phyloP scores from a whole-genome alignment of 2,888 invertebrate species.

The Drosophila monieri region DNA sequence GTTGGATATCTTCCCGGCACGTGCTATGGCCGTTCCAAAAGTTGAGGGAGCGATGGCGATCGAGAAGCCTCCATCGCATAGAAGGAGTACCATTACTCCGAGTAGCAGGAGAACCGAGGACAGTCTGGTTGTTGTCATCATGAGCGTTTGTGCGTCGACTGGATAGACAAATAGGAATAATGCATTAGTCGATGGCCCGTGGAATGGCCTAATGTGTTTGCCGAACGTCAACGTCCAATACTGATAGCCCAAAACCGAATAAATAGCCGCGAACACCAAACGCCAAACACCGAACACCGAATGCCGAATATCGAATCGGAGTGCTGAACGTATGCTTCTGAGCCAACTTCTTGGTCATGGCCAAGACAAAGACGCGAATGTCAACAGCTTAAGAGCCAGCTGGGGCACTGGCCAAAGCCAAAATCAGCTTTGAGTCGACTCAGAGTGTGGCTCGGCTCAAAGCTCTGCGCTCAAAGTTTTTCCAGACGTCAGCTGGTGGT shows the following conservation, averaged over 20 bases:
- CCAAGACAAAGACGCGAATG: slow-evolving; percentile 69
- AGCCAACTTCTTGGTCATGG: slow-evolving; percentile 77
- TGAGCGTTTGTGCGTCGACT: slow-evolving; percentile 39
- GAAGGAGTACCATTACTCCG: slow-evolving; percentile 36
- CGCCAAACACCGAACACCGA: slow-evolving; percentile 6
- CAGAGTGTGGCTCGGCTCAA: slow-evolving; percentile 30
- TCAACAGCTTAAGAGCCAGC: slow-evolving; percentile 56
- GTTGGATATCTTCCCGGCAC: slow-evolving; percentile 83
- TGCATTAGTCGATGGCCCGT: slow-evolving; percentile 60
- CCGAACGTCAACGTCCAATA: slow-evolving; percentile 31
- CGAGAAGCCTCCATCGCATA: slow-evolving; percentile 60
- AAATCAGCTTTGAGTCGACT: slow-evolving; percentile 3
- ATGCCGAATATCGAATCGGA: slow-evolving; percentile 37
- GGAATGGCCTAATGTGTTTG: slow-evolving; percentile 53
- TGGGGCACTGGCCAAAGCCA: slow-evolving; percentile 3
- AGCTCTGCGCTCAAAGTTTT: slow-evolving; percentile 35
- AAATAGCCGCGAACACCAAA: slow-evolving; percentile 3
- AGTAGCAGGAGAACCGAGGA: slow-evolving; percentile 41
- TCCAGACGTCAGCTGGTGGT: slow-evolving; percentile 40
- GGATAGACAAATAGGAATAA: slow-evolving; percentile 62
- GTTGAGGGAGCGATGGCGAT: slow-evolving; percentile 84
- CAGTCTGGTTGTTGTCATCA: slow-evolving; percentile 61
- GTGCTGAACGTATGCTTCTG: slow-evolving; percentile 47
- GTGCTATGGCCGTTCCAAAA: slow-evolving; percentile 83
- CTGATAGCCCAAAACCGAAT: slow-evolving; percentile 15